Base-by-base conservation (phyloP, 2,888 invertebrate genomes). In the Apocheima hispidaria region DNA sequence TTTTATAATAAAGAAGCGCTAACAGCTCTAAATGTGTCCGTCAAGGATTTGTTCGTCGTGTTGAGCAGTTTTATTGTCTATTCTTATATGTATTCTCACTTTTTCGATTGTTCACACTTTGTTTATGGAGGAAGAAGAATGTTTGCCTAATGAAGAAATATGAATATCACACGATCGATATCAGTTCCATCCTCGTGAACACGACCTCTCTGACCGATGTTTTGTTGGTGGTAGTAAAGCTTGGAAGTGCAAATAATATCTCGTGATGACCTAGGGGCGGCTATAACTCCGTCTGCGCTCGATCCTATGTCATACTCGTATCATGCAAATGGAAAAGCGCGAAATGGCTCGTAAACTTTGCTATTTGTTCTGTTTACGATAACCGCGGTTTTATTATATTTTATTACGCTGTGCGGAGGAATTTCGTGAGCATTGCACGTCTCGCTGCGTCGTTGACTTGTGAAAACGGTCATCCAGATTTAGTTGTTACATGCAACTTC, bases 321-420 rank as follows among this genome's bases (percentile, higher is more conserved):
- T 84, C 84, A 88, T 90, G 89, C 65, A 89, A 88, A 91, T 90
- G 87, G 87, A 83, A 90, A 87, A 84, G 79, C 86, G 84, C 84
- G 84, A 87, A 83, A 86, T 84, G 81, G 86, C 79, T 88, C 89
- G 86, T 92, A 90, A 92, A 90, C 67, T 82, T 82, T 73, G 86
- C 85, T 88, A 89, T 91, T 88, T 87, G 87, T 90, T 90, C 86
- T 86, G 87, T 91, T 89, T 89, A 90, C 90, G 89, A 91, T 90
- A 88, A 87, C 84, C 83, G 83, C 78, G 83, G 84, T 87, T 90
- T 90, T 88, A 86, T 86, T 87, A 82, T 86, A 84, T 83, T 88
- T 90, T 89, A 90, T 41, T 56, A 62, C 78, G 68, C 75, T 79
- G n/a, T n/a, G 72, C 74, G 69, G 69, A 75, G 81, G 81, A 79